phyloP scores from a whole-genome alignment of 2,797 vertebrate species.

The Rhynchotus rufescens region DNA sequence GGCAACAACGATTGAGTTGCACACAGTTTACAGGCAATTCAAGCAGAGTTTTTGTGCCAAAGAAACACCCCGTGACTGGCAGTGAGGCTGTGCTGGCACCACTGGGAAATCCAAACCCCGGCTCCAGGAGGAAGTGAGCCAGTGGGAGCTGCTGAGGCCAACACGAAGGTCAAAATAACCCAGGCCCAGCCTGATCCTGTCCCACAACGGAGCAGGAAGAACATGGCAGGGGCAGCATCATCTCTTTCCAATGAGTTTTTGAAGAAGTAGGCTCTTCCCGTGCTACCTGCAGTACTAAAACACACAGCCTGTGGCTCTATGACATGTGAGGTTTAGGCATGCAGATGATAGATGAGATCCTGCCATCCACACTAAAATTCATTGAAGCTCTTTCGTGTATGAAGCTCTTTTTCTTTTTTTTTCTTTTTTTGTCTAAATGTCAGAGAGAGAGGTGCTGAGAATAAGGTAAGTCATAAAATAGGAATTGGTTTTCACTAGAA shows the following conservation, averaged over 20 bases:
- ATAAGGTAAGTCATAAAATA: background rate
- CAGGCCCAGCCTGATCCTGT: background rate
- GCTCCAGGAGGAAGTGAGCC: conserved; percentile 29
- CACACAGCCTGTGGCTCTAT: background rate
- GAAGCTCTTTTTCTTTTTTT: background rate
- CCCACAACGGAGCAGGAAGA: background rate
- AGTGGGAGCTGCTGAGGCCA: conserved; percentile 25
- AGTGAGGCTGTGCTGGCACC: background rate
- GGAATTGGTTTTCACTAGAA: background rate
- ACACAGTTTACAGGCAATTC: background rate
- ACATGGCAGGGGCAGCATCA: background rate
- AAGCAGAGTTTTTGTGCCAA: background rate
- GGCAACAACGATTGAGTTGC: background rate
- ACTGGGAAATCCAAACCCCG: conserved; percentile 36
- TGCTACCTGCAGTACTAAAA: background rate
- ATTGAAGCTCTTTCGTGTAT: background rate
- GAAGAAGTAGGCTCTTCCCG: background rate
- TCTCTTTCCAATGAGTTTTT: background rate
- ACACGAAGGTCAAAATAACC: background rate
- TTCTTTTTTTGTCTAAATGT: background rate
- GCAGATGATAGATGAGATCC: background rate
- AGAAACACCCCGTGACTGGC: background rate
- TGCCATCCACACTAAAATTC: background rate
- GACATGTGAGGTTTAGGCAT: background rate
- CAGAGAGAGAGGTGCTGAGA: background rate